A percentile compares a stretch with the other conserved stretches of the same genome.
Evolutionary conservation across 2,113 vertebrate species (phyloP).

Genomic region (Peucedramus taeniatus): DNA sequence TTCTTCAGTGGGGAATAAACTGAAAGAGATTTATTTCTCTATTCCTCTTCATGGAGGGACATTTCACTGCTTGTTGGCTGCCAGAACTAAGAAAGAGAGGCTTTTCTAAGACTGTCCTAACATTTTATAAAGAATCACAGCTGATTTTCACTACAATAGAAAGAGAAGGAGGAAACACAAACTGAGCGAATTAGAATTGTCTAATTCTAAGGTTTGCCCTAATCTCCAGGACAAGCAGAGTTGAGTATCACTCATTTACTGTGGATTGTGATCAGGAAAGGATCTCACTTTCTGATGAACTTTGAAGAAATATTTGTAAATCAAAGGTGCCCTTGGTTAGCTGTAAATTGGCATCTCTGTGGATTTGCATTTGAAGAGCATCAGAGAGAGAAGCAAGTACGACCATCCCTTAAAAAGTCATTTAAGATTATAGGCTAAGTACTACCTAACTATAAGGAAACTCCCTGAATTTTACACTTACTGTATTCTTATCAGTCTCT

Average conservation of each 20-base stretch:
- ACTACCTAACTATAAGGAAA: not conserved
- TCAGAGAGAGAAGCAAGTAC: not conserved
- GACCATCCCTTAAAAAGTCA: not conserved
- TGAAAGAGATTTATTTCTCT: not conserved
- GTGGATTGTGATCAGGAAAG: not conserved
- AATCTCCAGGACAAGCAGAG: not conserved
- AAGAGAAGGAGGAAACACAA: not conserved
- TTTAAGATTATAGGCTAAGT: not conserved
- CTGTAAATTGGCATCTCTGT: not conserved
- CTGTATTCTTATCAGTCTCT: not conserved
- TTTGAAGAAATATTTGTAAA: not conserved
- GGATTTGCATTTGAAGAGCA: not conserved
- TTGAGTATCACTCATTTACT: not conserved
- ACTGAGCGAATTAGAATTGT: not conserved
- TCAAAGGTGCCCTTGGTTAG: not conserved
- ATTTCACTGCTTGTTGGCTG: not conserved
- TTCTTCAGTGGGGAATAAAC: not conserved
- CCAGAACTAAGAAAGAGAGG: not conserved
- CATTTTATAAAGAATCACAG: not conserved
- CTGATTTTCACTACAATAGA: not conserved
- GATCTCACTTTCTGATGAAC: not conserved
- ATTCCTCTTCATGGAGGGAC: rapidly evolving
- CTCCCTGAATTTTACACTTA: not conserved
- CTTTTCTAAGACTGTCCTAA: not conserved
- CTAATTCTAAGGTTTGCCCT: not conserved